phyloP scores from a whole-genome alignment of 2,797 vertebrate species.

The Percopsis omiscomaycus region DNA sequence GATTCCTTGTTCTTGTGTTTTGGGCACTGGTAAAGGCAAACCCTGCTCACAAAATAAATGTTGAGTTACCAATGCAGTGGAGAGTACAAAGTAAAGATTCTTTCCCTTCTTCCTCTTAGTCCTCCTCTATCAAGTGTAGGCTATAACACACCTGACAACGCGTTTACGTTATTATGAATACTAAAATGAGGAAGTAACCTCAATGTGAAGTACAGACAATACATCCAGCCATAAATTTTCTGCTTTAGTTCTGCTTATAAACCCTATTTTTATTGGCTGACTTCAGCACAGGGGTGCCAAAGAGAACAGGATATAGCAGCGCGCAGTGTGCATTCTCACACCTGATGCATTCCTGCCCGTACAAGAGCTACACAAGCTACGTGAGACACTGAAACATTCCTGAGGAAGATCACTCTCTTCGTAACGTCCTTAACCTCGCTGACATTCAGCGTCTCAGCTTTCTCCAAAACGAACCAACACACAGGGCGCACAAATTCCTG shows the following conservation, averaged over 20 bases:
- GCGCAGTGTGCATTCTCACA: constrained; percentile 32
- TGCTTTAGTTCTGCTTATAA: background rate
- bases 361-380: constrained; percentile 8
- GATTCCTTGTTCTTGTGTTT: constrained; percentile 3
- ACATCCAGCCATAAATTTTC: too few species aligned
- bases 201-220: constrained; percentile 8
- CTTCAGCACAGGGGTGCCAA: constrained; percentile 1
- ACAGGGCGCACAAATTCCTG: constrained; percentile 49
- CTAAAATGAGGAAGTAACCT: constrained; percentile 41
- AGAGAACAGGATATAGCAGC: constrained; percentile 21
- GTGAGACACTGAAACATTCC: constrained; percentile 51
- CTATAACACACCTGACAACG: background rate
- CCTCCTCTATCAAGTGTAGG: constrained; percentile 18
- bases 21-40: constrained; percentile 18
- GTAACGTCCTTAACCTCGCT: constrained; percentile 42
- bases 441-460: constrained; percentile 53
- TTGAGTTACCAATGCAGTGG: constrained; percentile 8
- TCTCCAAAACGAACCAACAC: constrained; percentile 44
- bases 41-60: constrained; percentile 20
- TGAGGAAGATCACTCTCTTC: constrained; percentile 42
- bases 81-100: background rate
- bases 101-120: background rate
- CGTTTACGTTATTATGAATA: background rate
- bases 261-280: background rate
- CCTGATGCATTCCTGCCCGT: constrained; percentile 18